Percentiles rank a stretch among this genome's conserved stretches.
These are phyloP conservation scores for Acomys russatus DNA, from an alignment of 2,797 vertebrate species.

Conservation along the genomic window DNA sequence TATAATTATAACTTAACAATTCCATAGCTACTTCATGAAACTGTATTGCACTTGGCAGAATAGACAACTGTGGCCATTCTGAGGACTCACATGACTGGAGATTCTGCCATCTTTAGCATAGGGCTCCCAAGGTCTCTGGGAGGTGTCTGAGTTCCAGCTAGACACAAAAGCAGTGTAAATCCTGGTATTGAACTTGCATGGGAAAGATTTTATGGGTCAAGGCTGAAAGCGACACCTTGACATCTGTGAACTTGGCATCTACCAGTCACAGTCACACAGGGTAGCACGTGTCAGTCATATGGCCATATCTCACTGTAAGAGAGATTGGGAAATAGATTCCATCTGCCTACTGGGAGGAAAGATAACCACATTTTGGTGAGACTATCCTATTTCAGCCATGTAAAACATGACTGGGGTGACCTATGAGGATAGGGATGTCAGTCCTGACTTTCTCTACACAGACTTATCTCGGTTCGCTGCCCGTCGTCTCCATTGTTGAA, in stretches of 20 bases:
- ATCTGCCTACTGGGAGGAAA: background rate
- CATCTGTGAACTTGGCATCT: background rate
- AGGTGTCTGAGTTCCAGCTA: background rate
- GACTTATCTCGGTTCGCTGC: background rate
- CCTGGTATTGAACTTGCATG: background rate
- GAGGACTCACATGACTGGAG: background rate
- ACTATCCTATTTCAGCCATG: background rate
- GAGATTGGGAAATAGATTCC: background rate
- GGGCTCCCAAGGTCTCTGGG: slow-evolving; percentile 3
- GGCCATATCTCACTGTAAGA: background rate
- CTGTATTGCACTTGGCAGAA: background rate
- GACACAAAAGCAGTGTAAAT: background rate
- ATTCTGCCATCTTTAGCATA: background rate
- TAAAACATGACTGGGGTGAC: background rate
- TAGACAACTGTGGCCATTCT: background rate
- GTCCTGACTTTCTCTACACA: background rate
- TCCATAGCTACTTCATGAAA: slow-evolving; percentile 1
- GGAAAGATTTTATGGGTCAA: background rate
- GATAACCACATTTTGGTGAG: background rate
- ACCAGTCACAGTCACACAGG: background rate
- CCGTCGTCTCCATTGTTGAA: background rate
- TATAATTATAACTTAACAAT: background rate
- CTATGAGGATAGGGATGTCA: background rate
- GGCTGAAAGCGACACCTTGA: background rate
- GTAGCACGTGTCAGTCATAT: background rate